phyloP scores from a whole-genome alignment of 2,113 vertebrate species.

The Phrynocephalus versicolor region DNA sequence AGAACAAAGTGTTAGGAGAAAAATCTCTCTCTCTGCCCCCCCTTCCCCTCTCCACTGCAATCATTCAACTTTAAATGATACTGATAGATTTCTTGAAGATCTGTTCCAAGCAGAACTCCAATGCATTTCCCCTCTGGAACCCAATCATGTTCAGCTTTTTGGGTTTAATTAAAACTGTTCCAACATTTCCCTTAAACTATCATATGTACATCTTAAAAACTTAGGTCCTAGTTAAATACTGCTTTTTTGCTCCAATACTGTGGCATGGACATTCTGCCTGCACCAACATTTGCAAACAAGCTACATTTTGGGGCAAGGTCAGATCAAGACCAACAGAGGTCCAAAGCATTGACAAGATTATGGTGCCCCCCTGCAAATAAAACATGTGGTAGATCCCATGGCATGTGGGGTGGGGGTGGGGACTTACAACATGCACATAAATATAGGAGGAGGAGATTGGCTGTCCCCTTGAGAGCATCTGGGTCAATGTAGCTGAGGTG shows the following conservation, averaged over 20 bases:
- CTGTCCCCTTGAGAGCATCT: too few relatives aligned
- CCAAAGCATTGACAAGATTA: too few relatives aligned
- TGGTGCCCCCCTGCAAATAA: too few relatives aligned
- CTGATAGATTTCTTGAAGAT: neutral
- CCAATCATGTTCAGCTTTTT: slow-evolving; percentile 28
- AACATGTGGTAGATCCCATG: too few relatives aligned
- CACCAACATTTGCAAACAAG: neutral
- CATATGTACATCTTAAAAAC: slow-evolving; percentile 10
- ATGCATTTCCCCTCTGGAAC: slow-evolving; percentile 21
- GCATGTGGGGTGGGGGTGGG: too few relatives aligned
- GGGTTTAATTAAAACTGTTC: slow-evolving; percentile 31
- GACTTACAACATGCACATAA: too few relatives aligned
- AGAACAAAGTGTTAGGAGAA: neutral
- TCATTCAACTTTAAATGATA: neutral
- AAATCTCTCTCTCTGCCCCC: too few relatives aligned
- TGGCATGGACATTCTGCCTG: neutral
- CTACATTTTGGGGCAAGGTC: too few relatives aligned
- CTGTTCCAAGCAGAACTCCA: neutral
- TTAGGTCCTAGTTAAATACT: neutral
- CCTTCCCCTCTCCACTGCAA: neutral
- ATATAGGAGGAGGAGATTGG: too few relatives aligned
- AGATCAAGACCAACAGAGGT: too few relatives aligned
- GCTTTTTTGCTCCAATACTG: neutral
- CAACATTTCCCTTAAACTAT: slow-evolving; percentile 18
- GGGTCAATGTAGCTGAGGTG: too few relatives aligned